A percentile compares a stretch with the other conserved stretches of the same genome.
phyloP scores from a whole-genome alignment of 2,888 invertebrate species.

The Drosophila suboccidentalis region DNA sequence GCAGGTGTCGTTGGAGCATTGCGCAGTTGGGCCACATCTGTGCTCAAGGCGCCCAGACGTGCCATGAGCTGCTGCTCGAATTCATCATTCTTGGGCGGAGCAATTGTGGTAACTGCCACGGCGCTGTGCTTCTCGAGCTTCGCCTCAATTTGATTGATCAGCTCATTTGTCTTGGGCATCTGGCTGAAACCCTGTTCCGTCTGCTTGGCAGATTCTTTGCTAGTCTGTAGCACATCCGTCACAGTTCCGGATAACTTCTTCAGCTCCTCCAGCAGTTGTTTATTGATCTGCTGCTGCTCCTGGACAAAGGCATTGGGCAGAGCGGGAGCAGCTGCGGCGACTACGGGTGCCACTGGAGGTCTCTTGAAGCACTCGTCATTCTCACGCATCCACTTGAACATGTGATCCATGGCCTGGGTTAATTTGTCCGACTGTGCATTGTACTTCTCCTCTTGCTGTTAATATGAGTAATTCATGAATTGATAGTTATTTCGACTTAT shows the following conservation, averaged over 20 bases:
- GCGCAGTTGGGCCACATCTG: constrained; percentile 83
- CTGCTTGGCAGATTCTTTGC: constrained; percentile 75
- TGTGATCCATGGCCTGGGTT: constrained; percentile 82
- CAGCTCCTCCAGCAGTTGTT: constrained; percentile 77
- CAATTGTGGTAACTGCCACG: constrained; percentile 63
- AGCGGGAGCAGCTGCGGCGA: constrained; percentile 27
- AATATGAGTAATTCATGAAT: too few relatives aligned
- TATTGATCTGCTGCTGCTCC: constrained; percentile 75
- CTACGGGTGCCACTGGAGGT: constrained; percentile 58
- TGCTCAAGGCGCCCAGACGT: constrained; percentile 85
- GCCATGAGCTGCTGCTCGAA: constrained; percentile 86
- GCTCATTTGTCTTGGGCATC: constrained; percentile 77
- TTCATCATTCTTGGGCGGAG: constrained; percentile 84
- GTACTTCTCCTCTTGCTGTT: constrained; percentile 85
- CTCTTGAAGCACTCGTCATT: constrained; percentile 84
- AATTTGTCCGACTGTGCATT: constrained; percentile 84
- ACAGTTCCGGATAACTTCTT: constrained; percentile 75
- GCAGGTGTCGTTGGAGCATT: constrained; percentile 69
- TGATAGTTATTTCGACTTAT: fast-evolving
- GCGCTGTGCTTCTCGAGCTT: constrained; percentile 79
- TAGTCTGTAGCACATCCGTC: constrained; percentile 69
- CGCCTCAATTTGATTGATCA: constrained; percentile 82
- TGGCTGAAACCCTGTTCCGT: constrained; percentile 78
- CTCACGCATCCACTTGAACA: constrained; percentile 85
- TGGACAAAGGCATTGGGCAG: constrained; percentile 73